Conservation (phyloP, 1,140 invertebrate species). For the Goniozus legneri region DNA sequence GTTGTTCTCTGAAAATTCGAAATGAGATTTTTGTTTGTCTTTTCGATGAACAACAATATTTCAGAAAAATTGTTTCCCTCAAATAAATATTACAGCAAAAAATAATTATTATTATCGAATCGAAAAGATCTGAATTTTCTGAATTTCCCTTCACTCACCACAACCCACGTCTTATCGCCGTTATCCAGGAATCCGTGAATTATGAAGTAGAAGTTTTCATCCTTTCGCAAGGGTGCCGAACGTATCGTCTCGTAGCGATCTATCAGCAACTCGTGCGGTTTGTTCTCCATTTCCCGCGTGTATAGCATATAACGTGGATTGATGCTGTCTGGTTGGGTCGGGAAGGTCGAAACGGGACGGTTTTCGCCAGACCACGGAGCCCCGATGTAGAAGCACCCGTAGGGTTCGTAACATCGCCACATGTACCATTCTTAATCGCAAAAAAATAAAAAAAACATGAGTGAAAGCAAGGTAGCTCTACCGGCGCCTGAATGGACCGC, state of each 20-base stretch:
- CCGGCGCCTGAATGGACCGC: too few species aligned
- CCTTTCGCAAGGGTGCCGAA: constrained; percentile 58
- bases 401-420: constrained; percentile 70
- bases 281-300: constrained; percentile 53
- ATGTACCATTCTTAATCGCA: constrained; percentile 46
- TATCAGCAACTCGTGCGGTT: constrained; percentile 61
- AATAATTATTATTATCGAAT: neutral
- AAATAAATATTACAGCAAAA: too few species aligned
- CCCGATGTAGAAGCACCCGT: constrained; percentile 80
- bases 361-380: constrained; percentile 74
- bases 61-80: too few species aligned
- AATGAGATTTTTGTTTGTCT: too few species aligned
- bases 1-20: constrained; percentile 55
- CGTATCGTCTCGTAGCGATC: constrained; percentile 61
- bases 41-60: too few species aligned
- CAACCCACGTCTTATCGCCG: constrained; percentile 74
- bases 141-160: constrained; percentile 29
- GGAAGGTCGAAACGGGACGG: constrained; percentile 75
- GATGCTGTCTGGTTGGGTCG: constrained; percentile 61
- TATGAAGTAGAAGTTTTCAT: constrained; percentile 69
- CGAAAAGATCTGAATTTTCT: neutral
- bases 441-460: constrained; percentile 1
- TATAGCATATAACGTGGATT: constrained; percentile 56
- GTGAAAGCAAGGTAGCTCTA: too few species aligned
- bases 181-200: constrained; percentile 83